phyloP scores from a whole-genome alignment of 2,888 invertebrate genomes.

The Melinaea menophilus region DNA sequence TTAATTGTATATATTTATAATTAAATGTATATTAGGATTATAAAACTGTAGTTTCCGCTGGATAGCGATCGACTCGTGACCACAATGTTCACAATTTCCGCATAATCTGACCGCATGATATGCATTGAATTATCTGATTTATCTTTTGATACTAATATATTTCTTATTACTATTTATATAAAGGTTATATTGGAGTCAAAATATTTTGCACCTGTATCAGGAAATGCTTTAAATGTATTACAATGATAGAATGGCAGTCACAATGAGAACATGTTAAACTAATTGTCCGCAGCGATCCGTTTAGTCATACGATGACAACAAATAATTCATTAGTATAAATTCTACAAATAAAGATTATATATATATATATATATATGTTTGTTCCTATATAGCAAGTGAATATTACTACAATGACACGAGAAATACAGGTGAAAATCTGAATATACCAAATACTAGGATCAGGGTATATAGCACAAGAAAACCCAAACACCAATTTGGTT shows the following conservation, averaged over 20 bases:
- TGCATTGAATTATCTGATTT: conserved; percentile 20
- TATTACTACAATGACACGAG: too few species aligned
- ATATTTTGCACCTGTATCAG: conserved; percentile 44
- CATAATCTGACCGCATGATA: conserved; percentile 16
- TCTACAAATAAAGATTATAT: too few species aligned
- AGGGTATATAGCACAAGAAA: too few species aligned
- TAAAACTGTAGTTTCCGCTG: neutral
- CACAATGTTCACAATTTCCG: conserved; percentile 13
- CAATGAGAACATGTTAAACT: conserved; percentile 40
- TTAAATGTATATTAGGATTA: neutral
- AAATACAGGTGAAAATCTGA: too few species aligned
- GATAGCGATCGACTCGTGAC: conserved; percentile 5
- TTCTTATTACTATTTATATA: conserved; percentile 8
- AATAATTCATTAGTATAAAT: neutral
- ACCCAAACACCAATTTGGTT: too few species aligned
- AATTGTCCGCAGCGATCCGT: conserved; percentile 18
- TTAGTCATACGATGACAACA: conserved; percentile 1
- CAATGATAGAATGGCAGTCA: conserved; percentile 43
- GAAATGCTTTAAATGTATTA: conserved; percentile 59
- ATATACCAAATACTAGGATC: too few species aligned
- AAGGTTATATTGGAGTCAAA: conserved; percentile 10
- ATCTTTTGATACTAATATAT: conserved; percentile 2
- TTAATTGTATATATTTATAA: too few species aligned
- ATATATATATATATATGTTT: neutral
- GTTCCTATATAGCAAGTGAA: neutral